Conservation (phyloP, 2,113 vertebrate genomes). For the Eublepharis macularius region DNA sequence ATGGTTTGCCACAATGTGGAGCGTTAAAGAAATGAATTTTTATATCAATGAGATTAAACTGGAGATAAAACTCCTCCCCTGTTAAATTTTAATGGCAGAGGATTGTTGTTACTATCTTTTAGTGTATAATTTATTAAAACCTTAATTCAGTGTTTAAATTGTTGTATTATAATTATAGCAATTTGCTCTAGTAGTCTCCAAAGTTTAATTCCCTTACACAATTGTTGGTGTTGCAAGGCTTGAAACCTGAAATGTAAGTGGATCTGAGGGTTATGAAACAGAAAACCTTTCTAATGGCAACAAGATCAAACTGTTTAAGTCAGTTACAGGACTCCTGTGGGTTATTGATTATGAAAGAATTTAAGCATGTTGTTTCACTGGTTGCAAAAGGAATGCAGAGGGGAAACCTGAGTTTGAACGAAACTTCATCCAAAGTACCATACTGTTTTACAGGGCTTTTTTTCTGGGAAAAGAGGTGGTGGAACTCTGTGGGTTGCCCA, state of each 20-base stretch:
- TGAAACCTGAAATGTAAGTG: not conserved
- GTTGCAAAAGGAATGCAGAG: not conserved
- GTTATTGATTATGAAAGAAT: slow-evolving; percentile 5
- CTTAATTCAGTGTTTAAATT: not conserved
- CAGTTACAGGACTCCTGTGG: not conserved
- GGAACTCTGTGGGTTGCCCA: too few relatives aligned
- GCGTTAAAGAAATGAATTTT: not conserved
- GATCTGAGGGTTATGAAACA: not conserved
- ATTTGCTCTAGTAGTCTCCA: not conserved
- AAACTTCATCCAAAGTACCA: not conserved
- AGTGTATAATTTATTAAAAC: not conserved
- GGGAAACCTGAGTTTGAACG: not conserved
- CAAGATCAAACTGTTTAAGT: not conserved
- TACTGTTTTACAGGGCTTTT: too few relatives aligned
- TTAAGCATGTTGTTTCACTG: not conserved
- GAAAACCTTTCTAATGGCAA: not conserved
- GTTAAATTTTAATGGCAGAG: not conserved
- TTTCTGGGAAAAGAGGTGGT: too few relatives aligned
- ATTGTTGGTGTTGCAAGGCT: not conserved
- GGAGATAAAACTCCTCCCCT: not conserved
- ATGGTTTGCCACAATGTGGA: not conserved
- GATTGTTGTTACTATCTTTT: not conserved
- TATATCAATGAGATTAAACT: not conserved
- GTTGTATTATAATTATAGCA: not conserved
- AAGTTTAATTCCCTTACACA: not conserved